Percentiles rank a stretch among this genome's conserved stretches.
Evolutionary conservation across 2,888 invertebrate species (phyloP).

Genomic region (Exocentrus adspersus): DNA sequence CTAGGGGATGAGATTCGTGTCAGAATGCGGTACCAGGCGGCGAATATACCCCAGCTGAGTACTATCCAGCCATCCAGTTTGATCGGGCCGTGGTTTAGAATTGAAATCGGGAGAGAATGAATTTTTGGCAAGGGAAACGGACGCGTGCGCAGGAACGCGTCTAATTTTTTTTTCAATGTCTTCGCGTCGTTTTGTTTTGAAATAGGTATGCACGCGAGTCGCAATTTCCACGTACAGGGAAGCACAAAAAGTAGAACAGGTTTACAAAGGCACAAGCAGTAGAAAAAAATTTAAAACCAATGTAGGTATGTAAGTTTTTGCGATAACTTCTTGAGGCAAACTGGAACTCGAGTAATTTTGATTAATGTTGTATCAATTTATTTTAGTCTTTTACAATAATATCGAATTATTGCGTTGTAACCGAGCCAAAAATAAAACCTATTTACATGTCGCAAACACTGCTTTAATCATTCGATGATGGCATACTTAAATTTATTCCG

Average conservation of each 20-base stretch:
- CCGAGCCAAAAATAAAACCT: neutral
- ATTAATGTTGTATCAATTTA: too few species aligned
- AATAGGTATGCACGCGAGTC: too few species aligned
- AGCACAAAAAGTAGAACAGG: neutral
- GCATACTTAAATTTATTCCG: neutral
- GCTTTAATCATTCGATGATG: neutral
- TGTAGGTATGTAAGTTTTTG: too few species aligned
- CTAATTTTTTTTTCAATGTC: neutral
- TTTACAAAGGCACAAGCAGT: too few species aligned
- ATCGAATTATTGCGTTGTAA: neutral
- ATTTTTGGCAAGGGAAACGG: conserved; percentile 43
- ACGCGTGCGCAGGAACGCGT: conserved; percentile 47
- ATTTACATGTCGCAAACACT: neutral
- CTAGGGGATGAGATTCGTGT: conserved; percentile 20
- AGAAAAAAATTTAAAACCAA: too few species aligned
- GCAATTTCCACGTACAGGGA: too few species aligned
- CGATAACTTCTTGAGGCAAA: too few species aligned
- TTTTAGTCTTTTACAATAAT: too few species aligned
- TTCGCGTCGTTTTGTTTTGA: neutral
- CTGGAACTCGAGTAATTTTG: too few species aligned
- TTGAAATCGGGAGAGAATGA: conserved; percentile 36
- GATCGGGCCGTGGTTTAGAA: conserved; percentile 45
- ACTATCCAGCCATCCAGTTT: conserved; percentile 67
- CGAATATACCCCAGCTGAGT: conserved; percentile 47
- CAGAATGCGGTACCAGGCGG: conserved; percentile 56